Evolutionary conservation across 2,113 vertebrate species (phyloP).

Genomic region (Gobius niger): DNA sequence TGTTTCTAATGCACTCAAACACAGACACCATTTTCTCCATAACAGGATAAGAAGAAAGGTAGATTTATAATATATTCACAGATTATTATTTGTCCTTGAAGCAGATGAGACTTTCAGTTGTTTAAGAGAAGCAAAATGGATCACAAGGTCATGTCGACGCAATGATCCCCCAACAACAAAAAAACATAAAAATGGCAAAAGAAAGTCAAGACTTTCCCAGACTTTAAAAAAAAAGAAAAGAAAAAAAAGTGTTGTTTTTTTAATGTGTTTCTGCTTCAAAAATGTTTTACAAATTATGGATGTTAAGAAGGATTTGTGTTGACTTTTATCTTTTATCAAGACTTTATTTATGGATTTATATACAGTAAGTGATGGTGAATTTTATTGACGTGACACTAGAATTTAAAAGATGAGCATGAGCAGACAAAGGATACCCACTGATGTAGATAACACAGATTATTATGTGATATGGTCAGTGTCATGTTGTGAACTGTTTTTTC

Average conservation of each 20-base stretch:
- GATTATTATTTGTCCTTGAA: constrained; percentile 22
- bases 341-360: constrained; percentile 69
- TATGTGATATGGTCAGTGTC: constrained; percentile 70
- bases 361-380: constrained; percentile 61
- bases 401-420: constrained; percentile 70
- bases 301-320: constrained; percentile 55
- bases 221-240: not conserved
- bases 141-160: not conserved
- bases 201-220: not conserved
- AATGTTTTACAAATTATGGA: constrained; percentile 55
- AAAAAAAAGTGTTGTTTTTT: constrained; percentile 33
- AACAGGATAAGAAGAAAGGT: constrained; percentile 19
- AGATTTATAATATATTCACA: constrained; percentile 35
- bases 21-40: constrained; percentile 35
- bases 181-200: not conserved
- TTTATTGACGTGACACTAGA: constrained; percentile 67
- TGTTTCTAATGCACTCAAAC: constrained; percentile 49
- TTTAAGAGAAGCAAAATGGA: constrained; percentile 13
- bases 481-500: constrained; percentile 71
- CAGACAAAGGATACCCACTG: constrained; percentile 61
- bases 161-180: not conserved
- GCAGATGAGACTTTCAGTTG: constrained; percentile 21
- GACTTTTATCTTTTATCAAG: constrained; percentile 68
- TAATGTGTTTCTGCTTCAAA: constrained; percentile 45
- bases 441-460: constrained; percentile 72